phyloP scores from a whole-genome alignment of 2,113 vertebrate species.

The Osmerus eperlanus region DNA sequence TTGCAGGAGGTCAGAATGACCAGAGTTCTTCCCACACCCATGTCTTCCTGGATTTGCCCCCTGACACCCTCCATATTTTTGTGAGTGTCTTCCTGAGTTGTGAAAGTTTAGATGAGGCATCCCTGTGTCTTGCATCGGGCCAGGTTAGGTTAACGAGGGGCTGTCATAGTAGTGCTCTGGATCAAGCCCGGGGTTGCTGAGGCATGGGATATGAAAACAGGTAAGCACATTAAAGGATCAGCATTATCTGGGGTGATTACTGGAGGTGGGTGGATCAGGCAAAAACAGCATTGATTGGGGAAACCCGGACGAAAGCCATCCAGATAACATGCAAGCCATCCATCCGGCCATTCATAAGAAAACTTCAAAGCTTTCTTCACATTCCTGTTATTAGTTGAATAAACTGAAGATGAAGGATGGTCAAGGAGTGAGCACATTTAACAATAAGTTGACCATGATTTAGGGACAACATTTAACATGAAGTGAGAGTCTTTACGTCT shows the following conservation, averaged over 20 bases:
- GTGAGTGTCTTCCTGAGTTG: background rate
- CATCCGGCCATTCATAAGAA: background rate
- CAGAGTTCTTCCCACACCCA: too few species aligned
- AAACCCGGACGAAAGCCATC: background rate
- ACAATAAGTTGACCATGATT: background rate
- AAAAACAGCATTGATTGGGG: too few species aligned
- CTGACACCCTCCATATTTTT: background rate
- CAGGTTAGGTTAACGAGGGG: conserved; percentile 17
- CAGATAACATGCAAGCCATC: background rate
- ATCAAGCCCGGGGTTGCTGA: background rate
- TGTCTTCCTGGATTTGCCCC: too few species aligned
- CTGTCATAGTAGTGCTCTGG: conserved; percentile 10
- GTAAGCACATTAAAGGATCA: conserved; percentile 31
- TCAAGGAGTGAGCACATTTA: background rate
- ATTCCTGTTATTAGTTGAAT: background rate
- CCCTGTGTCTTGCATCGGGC: background rate
- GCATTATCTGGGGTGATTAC: conserved; percentile 18
- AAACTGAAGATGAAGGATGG: background rate
- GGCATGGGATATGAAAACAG: conserved; percentile 18
- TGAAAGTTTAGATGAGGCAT: background rate
- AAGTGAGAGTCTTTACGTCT: background rate
- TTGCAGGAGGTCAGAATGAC: too few species aligned
- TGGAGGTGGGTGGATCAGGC: background rate
- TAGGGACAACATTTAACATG: background rate
- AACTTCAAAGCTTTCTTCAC: background rate